phyloP scores from a whole-genome alignment of 2,113 vertebrate species.

The Pygoscelis antarcticus region DNA sequence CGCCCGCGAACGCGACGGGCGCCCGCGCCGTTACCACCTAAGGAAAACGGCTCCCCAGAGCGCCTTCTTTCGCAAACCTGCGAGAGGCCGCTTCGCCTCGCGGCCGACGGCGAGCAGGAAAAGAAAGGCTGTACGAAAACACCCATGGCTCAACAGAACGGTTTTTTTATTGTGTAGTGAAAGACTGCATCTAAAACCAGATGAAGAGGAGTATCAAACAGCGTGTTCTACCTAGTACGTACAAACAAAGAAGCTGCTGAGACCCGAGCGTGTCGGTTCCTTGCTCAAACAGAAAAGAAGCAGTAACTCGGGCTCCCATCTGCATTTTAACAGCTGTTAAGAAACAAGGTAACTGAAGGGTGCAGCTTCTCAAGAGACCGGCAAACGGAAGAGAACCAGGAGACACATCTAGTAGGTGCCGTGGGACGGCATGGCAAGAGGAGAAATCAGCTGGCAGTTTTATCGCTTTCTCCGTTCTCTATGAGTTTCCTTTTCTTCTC shows the following conservation, averaged over 20 bases:
- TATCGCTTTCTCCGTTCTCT: slow-evolving; percentile 80
- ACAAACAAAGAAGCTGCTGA: not conserved
- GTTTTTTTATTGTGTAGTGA: slow-evolving; percentile 73
- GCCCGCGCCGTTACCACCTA: accelerated
- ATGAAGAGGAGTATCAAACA: slow-evolving; percentile 25
- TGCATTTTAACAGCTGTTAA: slow-evolving; percentile 12
- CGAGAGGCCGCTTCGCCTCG: accelerated
- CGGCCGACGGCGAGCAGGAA: accelerated
- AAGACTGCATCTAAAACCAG: slow-evolving; percentile 55
- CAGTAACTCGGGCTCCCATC: not conserved
- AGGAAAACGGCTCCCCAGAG: not conserved
- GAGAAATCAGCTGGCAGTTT: slow-evolving; percentile 68
- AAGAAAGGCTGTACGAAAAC: not conserved
- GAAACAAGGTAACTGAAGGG: slow-evolving; percentile 36
- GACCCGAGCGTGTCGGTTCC: not conserved
- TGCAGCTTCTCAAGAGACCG: not conserved
- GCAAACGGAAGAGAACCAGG: slow-evolving; percentile 1
- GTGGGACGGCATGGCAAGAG: not conserved
- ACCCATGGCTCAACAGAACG: slow-evolving; percentile 44
- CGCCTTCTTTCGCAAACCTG: no score
- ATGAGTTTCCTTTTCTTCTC: slow-evolving; percentile 84
- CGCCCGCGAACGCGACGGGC: accelerated
- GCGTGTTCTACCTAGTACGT: not conserved
- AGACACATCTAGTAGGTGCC: not conserved
- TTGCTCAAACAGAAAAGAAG: not conserved